These are phyloP conservation scores for Cydia strobilella DNA, from an alignment of 1,140 invertebrate species.

Conservation along the genomic window DNA sequence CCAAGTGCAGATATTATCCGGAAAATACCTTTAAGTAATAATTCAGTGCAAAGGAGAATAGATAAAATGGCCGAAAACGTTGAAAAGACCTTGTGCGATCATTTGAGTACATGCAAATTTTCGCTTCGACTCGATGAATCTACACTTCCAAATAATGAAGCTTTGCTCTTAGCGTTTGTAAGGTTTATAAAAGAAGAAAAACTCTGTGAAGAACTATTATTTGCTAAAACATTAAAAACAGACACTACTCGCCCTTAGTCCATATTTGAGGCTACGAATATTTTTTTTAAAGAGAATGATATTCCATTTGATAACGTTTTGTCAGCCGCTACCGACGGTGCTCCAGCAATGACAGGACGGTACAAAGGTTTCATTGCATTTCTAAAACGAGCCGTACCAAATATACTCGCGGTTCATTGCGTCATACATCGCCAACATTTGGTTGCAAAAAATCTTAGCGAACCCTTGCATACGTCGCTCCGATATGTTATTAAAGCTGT, in stretches of 20 bases:
- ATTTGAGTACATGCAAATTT: too few species aligned
- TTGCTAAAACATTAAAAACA: slow-evolving; percentile 60
- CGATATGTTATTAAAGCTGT: slow-evolving; percentile 42
- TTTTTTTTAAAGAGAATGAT: slow-evolving; percentile 52
- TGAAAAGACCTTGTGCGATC: too few species aligned
- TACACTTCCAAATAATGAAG: slow-evolving; percentile 68
- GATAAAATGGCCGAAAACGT: too few species aligned
- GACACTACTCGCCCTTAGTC: slow-evolving; percentile 68
- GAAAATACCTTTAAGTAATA: too few species aligned
- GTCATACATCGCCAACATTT: neutral
- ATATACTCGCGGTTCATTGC: neutral
- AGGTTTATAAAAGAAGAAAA: slow-evolving; percentile 61
- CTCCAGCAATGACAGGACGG: neutral
- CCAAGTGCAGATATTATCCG: too few species aligned
- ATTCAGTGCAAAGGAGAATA: too few species aligned
- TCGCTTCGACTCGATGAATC: slow-evolving; percentile 58
- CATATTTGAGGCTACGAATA: slow-evolving; percentile 58
- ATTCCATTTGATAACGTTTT: slow-evolving; percentile 31
- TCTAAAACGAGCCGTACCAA: neutral
- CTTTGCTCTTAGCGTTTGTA: slow-evolving; percentile 69
- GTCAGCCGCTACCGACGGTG: neutral
- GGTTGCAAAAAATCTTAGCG: neutral
- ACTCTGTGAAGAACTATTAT: slow-evolving; percentile 57
- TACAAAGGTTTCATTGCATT: neutral
- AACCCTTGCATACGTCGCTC: slow-evolving; percentile 36